Conservation (phyloP, 2,797 vertebrate species). For the Poecile montanus region DNA sequence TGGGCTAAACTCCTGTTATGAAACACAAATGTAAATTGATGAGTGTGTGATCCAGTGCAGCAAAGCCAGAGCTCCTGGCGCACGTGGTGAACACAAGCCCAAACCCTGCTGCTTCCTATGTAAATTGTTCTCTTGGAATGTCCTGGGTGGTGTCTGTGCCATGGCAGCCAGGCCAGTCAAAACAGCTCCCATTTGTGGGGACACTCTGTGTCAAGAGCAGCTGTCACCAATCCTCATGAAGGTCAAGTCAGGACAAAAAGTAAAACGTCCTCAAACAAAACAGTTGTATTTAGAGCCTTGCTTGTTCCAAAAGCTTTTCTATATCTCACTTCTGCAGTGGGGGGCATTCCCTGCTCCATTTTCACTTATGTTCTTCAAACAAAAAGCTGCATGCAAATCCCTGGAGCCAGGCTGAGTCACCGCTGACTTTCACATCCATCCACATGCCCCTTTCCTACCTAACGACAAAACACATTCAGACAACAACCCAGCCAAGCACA, state of each 20-base stretch:
- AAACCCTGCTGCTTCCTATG: background rate
- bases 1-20: background rate
- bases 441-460: conserved; percentile 32
- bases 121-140: background rate
- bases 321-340: background rate
- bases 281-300: background rate
- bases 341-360: background rate
- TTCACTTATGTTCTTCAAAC: background rate
- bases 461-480: conserved; percentile 47
- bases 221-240: conserved; percentile 22
- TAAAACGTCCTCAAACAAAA: background rate
- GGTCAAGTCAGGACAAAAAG: conserved; percentile 55
- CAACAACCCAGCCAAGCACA: conserved; percentile 40
- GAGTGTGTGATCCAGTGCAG: background rate
- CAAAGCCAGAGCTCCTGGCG: background rate
- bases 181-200: conserved; percentile 19
- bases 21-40: background rate
- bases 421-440: conserved; percentile 26
- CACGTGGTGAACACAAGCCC: background rate
- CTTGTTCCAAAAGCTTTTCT: background rate
- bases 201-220: conserved; percentile 40
- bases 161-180: background rate
- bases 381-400: background rate
- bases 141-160: background rate
- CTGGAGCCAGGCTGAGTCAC: conserved; percentile 44